Conservation (phyloP, 2,797 vertebrate genomes). For the Dendrocincla tyrannina region DNA sequence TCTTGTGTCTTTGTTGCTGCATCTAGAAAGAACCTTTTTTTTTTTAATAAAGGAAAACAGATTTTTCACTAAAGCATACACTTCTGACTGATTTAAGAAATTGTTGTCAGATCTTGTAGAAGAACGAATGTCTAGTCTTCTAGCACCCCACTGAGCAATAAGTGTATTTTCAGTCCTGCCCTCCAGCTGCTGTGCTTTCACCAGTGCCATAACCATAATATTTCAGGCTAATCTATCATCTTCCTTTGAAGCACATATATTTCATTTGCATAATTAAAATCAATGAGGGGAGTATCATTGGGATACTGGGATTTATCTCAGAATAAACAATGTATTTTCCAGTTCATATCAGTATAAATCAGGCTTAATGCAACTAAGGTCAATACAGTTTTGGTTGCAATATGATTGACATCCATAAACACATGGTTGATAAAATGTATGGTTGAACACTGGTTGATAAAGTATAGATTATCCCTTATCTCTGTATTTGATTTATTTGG, state of each 20-base stretch:
- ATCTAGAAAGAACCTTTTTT: not conserved
- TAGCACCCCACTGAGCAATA: not conserved
- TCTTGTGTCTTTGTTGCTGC: not conserved
- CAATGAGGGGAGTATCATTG: not conserved
- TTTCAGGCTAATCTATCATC: not conserved
- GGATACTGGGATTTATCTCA: too few relatives aligned
- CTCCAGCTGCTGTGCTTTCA: not conserved
- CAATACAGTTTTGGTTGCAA: not conserved
- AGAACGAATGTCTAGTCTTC: not conserved
- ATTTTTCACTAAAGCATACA: not conserved
- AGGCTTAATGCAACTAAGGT: not conserved
- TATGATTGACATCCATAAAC: not conserved
- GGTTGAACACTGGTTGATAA: not conserved
- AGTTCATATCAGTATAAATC: not conserved
- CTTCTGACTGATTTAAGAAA: not conserved
- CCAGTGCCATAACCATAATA: not conserved
- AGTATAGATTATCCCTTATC: not conserved
- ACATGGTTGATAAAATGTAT: too few relatives aligned
- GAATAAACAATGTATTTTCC: not conserved
- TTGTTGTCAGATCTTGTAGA: not conserved
- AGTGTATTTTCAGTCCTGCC: not conserved
- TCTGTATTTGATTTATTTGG: not conserved
- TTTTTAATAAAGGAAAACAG: not conserved
- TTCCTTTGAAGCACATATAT: not conserved
- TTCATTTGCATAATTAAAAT: not conserved